Evolutionary conservation across 1,140 invertebrate species (phyloP).

Genomic region (Sminthurides bifidus): DNA sequence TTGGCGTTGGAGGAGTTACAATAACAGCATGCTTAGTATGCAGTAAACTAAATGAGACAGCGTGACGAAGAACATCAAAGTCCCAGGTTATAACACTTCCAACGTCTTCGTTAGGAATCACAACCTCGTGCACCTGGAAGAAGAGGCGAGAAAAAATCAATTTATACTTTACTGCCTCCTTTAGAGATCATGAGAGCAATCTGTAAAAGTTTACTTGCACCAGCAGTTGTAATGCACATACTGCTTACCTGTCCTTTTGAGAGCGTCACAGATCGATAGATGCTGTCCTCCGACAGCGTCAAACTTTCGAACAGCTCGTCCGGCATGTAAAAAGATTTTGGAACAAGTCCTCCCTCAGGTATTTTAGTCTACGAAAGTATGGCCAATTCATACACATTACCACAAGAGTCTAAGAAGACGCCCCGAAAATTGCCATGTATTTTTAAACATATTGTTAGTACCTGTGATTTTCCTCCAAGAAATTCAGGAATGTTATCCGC

Average conservation of each 20-base stretch:
- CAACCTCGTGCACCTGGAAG: conserved; percentile 64
- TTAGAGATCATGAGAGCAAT: background rate
- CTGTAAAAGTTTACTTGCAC: no score
- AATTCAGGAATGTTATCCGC: conserved; percentile 82
- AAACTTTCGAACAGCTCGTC: conserved; percentile 48
- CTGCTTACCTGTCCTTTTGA: conserved; percentile 46
- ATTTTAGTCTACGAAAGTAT: conserved; percentile 65
- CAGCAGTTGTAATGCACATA: no score
- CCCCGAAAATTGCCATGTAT: background rate
- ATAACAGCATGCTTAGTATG: conserved; percentile 33
- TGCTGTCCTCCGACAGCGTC: conserved; percentile 52
- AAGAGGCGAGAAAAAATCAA: background rate
- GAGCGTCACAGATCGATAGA: conserved; percentile 57
- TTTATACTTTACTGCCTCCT: background rate
- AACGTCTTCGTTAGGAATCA: conserved; percentile 66
- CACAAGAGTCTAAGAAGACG: background rate
- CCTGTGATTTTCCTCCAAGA: conserved; percentile 74
- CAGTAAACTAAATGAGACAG: conserved; percentile 26
- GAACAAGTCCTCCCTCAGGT: conserved; percentile 74
- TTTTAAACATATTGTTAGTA: conserved; percentile 38
- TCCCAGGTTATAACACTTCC: conserved; percentile 92
- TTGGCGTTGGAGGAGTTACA: conserved; percentile 25
- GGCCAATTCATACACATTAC: conserved; percentile 10
- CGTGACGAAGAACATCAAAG: conserved; percentile 74
- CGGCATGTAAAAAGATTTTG: conserved; percentile 74